phyloP scores from a whole-genome alignment of 1,140 invertebrate species.

The Microplitis demolitor region DNA sequence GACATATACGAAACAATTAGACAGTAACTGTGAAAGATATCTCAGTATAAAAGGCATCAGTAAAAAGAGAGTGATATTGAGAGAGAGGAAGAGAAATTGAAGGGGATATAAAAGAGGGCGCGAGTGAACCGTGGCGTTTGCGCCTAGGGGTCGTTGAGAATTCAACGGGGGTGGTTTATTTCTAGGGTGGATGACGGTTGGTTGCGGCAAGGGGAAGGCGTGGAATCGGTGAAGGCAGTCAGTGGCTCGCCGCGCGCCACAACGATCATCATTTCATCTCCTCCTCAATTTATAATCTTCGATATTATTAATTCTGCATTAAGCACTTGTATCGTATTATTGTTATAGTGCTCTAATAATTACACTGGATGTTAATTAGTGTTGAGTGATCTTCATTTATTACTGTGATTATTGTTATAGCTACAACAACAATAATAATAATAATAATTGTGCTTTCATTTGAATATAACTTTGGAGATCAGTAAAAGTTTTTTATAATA shows the following conservation, averaged over 20 bases:
- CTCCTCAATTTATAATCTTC: not conserved
- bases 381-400: too few species aligned
- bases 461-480: too few species aligned
- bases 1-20: slow-evolving; percentile 30
- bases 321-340: too few species aligned
- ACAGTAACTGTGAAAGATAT: slow-evolving; percentile 13
- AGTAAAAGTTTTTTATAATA: too few species aligned
- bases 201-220: slow-evolving; percentile 39
- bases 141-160: slow-evolving; percentile 25
- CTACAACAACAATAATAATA: too few species aligned
- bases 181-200: slow-evolving; percentile 15
- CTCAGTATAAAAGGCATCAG: not conserved
- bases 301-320: too few species aligned
- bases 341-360: too few species aligned
- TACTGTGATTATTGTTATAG: too few species aligned
- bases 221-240: slow-evolving; percentile 50
- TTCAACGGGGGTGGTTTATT: not conserved
- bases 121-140: slow-evolving; percentile 33
- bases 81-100: not conserved
- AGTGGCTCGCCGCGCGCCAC: slow-evolving; percentile 54
- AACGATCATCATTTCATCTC: slow-evolving; percentile 34
- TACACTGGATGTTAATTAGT: too few species aligned
- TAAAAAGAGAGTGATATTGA: not conserved
- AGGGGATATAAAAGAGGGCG: not conserved
- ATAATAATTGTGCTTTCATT: too few species aligned